phyloP scores from a whole-genome alignment of 2,888 invertebrate species.

The Vesta saturnalis region DNA sequence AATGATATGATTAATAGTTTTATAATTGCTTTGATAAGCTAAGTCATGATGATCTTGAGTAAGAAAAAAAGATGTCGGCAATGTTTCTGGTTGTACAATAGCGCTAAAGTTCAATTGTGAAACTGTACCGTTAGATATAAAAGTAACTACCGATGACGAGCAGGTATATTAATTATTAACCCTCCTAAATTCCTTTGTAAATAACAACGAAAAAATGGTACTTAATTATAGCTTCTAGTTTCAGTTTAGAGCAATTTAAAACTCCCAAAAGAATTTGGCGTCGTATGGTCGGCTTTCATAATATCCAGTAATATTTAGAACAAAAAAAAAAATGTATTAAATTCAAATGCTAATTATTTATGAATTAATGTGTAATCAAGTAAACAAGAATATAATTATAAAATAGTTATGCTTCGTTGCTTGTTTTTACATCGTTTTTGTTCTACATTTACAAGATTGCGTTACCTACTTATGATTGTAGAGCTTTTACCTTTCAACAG shows the following conservation, averaged over 20 bases:
- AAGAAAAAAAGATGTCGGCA: background rate
- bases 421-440: background rate
- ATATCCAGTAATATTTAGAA: background rate
- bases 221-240: background rate
- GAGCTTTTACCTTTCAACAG: background rate
- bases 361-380: background rate
- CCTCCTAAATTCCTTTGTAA: background rate
- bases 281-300: background rate
- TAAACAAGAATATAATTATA: background rate
- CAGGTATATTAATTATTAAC: background rate
- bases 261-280: background rate
- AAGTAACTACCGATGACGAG: conserved; percentile 1
- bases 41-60: background rate
- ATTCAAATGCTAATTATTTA: background rate
- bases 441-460: background rate
- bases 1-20: background rate
- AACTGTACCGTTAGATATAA: background rate
- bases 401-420: background rate
- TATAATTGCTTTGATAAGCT: background rate
- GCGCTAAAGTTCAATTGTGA: background rate
- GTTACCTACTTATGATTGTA: background rate
- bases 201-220: background rate
- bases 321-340: background rate
- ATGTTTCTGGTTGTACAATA: background rate
- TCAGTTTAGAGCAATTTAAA: background rate